Conservation (phyloP, 1,140 invertebrate species). For the Samia ricini region DNA sequence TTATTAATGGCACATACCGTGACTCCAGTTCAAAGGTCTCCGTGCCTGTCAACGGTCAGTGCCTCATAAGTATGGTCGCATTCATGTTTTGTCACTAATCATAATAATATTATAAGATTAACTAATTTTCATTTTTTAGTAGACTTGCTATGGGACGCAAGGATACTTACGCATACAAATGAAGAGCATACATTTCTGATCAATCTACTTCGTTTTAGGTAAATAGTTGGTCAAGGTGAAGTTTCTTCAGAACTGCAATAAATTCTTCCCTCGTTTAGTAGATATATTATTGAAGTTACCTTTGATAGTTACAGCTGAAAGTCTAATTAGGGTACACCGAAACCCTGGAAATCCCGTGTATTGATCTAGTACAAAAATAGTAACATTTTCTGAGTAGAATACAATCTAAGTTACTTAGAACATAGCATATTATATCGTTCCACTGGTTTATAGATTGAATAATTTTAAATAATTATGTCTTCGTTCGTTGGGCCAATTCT, state of each 20-base stretch:
- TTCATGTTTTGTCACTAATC: slow-evolving; percentile 75
- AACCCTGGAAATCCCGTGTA: no score
- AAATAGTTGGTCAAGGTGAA: no score
- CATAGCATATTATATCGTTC: neutral
- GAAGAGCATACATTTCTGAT: neutral
- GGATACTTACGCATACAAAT: neutral
- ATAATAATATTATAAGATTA: slow-evolving; percentile 20
- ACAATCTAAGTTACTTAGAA: neutral
- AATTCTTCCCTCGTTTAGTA: no score
- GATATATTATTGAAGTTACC: no score
- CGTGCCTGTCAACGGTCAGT: slow-evolving; percentile 80
- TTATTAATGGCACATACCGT: slow-evolving; percentile 99
- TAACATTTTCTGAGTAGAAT: neutral
- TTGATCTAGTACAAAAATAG: no score
- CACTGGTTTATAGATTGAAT: neutral
- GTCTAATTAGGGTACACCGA: no score
- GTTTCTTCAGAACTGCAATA: no score
- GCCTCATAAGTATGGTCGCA: slow-evolving; percentile 73
- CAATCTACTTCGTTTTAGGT: no score
- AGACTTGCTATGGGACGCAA: neutral
- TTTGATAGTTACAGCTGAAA: no score
- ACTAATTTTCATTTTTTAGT: slow-evolving; percentile 11
- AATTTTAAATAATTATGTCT: neutral
- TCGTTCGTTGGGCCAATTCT: neutral
- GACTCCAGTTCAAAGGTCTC: slow-evolving; percentile 94